Evolutionary conservation across 2,888 invertebrate species (phyloP).

Genomic region (Abscondita cerata): DNA sequence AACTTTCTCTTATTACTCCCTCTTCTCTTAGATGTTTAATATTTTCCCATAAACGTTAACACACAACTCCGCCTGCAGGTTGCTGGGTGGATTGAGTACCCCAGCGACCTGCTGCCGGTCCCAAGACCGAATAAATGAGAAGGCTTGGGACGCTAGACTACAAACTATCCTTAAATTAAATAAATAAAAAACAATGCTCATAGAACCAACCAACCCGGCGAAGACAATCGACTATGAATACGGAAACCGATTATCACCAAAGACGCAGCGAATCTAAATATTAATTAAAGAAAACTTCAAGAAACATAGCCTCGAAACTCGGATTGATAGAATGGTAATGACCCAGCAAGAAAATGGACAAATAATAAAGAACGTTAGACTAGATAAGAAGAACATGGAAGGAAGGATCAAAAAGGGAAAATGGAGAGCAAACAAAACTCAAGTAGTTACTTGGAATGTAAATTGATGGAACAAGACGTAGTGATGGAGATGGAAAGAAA

Average conservation of each 20-base stretch:
- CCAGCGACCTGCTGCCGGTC: neutral
- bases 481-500: neutral
- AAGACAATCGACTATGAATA: neutral
- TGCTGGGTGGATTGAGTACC: no score
- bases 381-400: neutral
- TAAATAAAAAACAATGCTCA: no score
- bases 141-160: no score
- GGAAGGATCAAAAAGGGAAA: neutral
- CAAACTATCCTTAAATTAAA: no score
- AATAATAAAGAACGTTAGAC: neutral
- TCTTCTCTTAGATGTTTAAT: no score
- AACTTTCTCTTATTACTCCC: no score
- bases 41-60: neutral
- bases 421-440: neutral
- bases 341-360: neutral
- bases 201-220: neutral
- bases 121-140: neutral
- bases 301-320: no score
- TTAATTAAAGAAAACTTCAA: no score
- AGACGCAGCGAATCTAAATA: neutral
- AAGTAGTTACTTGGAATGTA: no score
- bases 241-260: neutral
- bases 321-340: no score
- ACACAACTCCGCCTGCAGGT: neutral
- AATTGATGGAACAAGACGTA: neutral